Base-by-base conservation (phyloP, 2,888 invertebrate genomes). In the Dasysyrphus tricinctus region DNA sequence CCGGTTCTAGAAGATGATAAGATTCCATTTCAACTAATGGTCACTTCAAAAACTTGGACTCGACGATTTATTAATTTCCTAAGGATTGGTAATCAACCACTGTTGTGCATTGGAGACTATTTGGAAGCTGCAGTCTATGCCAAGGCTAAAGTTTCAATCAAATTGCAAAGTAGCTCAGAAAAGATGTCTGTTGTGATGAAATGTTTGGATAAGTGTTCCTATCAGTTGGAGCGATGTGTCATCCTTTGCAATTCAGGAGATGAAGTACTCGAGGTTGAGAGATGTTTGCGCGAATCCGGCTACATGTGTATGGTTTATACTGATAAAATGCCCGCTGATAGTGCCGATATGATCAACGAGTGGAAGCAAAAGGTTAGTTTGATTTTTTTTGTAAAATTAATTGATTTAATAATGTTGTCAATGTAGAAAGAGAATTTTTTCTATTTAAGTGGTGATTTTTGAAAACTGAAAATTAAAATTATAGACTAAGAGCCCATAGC, bases 51-150 rank as follows among this genome's bases (percentile, higher is more conserved):
- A 16, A 63, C 14, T 3, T 86, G 86, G 86, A 72, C 86, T 11
- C 39, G 65, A 11, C 91, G 93, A 12, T 92, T 97, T 89, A 93
- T 94, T 61, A 91, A 93, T 0, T 93, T 96, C 34, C 80, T 90
- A 12, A 69, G 78, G 7, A 88, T 88, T 16, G 89, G 89, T 16
- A 93, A 93, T 0, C 93, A 94, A 89, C 95, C 96, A 0, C 93
- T 95, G 1, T 92, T 97, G 5, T 95, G 95, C 76, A 95, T 97
- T 75, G 94, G 95, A 0, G 95, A 96, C 29, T 95, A 95, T 88
- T 93, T 96, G 88, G 97, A 97, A 92, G 96, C 96, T 61, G 94
- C 96, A 0, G 92, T 96, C 14, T 97, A 96, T 91, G 95, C 95
- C n/a, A 88, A 94, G 90, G 92, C 94, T 88, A 80, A 93, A 90